Evolutionary conservation across 2,888 invertebrate genomes (phyloP).

Genomic region (Meteorus colon): DNA sequence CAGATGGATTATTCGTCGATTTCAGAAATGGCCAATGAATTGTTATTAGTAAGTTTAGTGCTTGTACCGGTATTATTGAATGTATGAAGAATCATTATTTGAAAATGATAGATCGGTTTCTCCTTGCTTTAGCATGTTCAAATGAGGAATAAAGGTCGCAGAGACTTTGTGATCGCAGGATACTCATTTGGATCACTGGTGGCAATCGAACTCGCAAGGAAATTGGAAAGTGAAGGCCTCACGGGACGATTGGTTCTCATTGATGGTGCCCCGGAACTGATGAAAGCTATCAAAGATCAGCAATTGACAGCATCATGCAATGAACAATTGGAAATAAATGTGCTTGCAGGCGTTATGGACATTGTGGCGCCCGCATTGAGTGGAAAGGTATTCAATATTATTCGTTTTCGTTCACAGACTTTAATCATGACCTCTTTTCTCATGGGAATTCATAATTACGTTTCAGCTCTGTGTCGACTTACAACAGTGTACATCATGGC

Average conservation of each 20-base stretch:
- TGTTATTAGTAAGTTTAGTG: slow-evolving; percentile 74
- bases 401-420: not conserved
- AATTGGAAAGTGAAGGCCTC: slow-evolving; percentile 81
- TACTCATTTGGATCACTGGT: slow-evolving; percentile 92
- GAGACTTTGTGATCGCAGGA: slow-evolving; percentile 82
- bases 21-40: slow-evolving; percentile 74
- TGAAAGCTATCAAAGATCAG: slow-evolving; percentile 76
- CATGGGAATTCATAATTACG: not conserved
- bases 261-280: slow-evolving; percentile 86
- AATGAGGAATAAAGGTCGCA: slow-evolving; percentile 66
- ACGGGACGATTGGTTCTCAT: slow-evolving; percentile 81
- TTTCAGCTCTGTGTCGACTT: slow-evolving; percentile 71
- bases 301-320: slow-evolving; percentile 74
- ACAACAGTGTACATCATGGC: slow-evolving; percentile 75
- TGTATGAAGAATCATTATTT: no score
- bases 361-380: slow-evolving; percentile 73
- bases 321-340: slow-evolving; percentile 76
- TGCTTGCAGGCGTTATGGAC: slow-evolving; percentile 77
- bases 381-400: slow-evolving; percentile 64
- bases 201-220: slow-evolving; percentile 83
- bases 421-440: not conserved
- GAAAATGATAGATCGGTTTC: not conserved
- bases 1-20: slow-evolving; percentile 73
- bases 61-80: no score
- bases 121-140: slow-evolving; percentile 76